Conservation (phyloP, 2,888 invertebrate species). For the Lasioglossum morio region DNA sequence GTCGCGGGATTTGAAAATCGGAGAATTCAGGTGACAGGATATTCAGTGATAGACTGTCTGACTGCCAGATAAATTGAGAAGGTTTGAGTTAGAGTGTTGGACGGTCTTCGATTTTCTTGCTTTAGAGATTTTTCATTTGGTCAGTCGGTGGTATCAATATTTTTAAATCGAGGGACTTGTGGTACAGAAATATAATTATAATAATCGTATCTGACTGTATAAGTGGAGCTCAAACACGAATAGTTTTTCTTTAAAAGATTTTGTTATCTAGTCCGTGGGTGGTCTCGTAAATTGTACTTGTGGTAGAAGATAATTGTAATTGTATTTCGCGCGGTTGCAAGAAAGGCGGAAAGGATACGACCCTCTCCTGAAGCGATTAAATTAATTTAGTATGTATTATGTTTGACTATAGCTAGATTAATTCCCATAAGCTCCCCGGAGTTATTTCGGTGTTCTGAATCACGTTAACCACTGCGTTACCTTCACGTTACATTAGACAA, state of each 20-base stretch:
- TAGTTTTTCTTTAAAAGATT: background rate
- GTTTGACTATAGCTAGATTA: background rate
- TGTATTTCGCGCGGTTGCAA: background rate
- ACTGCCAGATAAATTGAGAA: background rate
- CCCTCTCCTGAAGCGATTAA: background rate
- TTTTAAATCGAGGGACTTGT: background rate
- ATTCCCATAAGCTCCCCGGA: background rate
- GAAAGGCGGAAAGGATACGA: background rate
- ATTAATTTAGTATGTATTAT: slow-evolving; percentile 4
- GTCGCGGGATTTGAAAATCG: background rate
- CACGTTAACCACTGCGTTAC: background rate
- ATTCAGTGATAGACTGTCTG: too few species aligned
- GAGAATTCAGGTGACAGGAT: background rate
- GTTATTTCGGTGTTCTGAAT: slow-evolving; percentile 9
- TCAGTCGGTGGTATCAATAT: background rate
- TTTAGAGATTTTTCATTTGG: background rate
- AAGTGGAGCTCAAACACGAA: background rate
- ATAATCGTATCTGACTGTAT: background rate
- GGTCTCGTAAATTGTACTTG: background rate
- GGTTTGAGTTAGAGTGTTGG: too few species aligned
- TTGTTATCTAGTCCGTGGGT: background rate
- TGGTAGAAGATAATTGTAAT: background rate
- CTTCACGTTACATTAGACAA: background rate
- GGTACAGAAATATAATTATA: background rate
- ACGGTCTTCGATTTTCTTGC: background rate